Percentiles rank a stretch among this genome's conserved stretches.
Conservation (phyloP, 2,113 vertebrate species). For the Ursus arctos region DNA sequence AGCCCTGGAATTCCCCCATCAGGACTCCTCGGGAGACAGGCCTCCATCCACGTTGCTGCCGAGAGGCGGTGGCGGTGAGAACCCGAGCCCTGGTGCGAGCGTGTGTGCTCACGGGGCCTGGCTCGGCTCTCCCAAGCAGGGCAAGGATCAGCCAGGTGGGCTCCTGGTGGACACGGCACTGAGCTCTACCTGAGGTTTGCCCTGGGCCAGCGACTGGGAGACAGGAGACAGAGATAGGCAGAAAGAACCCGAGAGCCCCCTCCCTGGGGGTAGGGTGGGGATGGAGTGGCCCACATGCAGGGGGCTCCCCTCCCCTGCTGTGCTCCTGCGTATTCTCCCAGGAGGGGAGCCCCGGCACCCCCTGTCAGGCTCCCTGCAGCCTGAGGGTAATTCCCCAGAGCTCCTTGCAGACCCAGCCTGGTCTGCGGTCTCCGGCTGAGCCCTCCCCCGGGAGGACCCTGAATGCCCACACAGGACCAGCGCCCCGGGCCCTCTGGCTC, state of each 20-base stretch:
- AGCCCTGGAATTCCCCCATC: slow-evolving; percentile 69
- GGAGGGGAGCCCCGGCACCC: neutral
- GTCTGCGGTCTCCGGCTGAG: neutral
- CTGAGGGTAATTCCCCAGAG: no score
- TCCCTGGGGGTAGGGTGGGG: no score
- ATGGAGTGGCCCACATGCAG: no score
- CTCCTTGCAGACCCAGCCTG: neutral
- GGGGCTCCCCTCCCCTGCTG: neutral
- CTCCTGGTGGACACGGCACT: rapidly evolving
- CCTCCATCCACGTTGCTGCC: neutral
- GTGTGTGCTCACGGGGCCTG: neutral
- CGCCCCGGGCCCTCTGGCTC: neutral
- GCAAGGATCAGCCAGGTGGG: neutral
- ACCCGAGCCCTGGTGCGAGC: neutral
- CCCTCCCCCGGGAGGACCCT: neutral
- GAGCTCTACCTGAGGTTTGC: neutral
- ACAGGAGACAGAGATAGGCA: neutral
- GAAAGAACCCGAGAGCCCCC: neutral
- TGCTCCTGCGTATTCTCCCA: neutral
- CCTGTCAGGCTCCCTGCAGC: no score
- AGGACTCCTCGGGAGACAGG: neutral
- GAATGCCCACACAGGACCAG: neutral
- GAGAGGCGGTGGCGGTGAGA: neutral
- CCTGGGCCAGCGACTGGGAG: neutral
- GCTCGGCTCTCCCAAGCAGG: neutral